Evolutionary conservation across 1,140 invertebrate genomes (phyloP).

Genomic region (Tigriopus japonicus): DNA sequence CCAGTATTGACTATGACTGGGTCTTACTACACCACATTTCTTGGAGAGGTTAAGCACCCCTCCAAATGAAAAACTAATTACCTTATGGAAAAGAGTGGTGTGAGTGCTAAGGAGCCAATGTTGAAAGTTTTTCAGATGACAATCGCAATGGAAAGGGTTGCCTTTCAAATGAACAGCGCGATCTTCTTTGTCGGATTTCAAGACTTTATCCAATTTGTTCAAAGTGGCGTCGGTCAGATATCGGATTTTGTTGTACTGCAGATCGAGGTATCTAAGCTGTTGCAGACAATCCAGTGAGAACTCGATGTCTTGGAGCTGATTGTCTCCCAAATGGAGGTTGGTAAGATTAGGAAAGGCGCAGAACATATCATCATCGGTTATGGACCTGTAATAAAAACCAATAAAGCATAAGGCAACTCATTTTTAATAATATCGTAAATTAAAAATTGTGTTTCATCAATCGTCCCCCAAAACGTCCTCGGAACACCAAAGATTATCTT

Average conservation of each 20-base stretch:
- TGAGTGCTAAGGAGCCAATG: slow-evolving; percentile 41
- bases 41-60: too few species aligned
- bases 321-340: slow-evolving; percentile 48
- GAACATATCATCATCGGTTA: slow-evolving; percentile 43
- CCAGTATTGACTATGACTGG: too few species aligned
- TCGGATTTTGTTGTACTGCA: slow-evolving; percentile 45
- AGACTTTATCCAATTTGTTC: slow-evolving; percentile 35
- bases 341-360: slow-evolving; percentile 44
- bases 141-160: slow-evolving; percentile 48
- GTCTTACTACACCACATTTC: too few species aligned
- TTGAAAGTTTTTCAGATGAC: slow-evolving; percentile 37
- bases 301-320: slow-evolving; percentile 36
- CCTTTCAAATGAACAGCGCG: slow-evolving; percentile 31
- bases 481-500: too few species aligned
- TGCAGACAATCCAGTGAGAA: slow-evolving; percentile 43
- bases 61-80: neutral
- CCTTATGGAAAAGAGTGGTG: slow-evolving; percentile 37
- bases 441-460: too few species aligned
- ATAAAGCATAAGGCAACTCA: too few species aligned
- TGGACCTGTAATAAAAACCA: slow-evolving; percentile 25
- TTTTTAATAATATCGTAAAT: too few species aligned
- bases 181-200: slow-evolving; percentile 27
- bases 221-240: slow-evolving; percentile 37
- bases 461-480: too few species aligned
- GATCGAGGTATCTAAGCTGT: slow-evolving; percentile 44